Evolutionary conservation across 2,797 vertebrate species (phyloP).

Genomic region (Rhinichthys osculus): DNA sequence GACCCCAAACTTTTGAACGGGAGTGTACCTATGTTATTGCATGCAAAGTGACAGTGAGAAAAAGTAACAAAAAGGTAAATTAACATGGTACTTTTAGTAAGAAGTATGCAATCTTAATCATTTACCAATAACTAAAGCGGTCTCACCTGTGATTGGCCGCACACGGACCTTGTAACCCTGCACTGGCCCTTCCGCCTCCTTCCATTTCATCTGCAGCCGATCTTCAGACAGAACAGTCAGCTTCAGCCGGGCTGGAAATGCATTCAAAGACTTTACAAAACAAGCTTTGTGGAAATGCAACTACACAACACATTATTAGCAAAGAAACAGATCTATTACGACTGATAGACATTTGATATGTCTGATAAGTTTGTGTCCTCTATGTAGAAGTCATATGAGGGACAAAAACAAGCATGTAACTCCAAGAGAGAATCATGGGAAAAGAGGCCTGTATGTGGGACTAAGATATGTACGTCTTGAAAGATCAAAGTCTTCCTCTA

Average conservation of each 20-base stretch:
- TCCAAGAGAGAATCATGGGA: conserved; percentile 49
- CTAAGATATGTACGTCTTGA: conserved; percentile 39
- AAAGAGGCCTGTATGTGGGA: conserved; percentile 48
- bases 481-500: conserved; percentile 70
- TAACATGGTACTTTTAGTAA: neutral
- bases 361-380: conserved; percentile 23
- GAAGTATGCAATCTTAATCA: neutral
- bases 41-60: neutral
- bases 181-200: conserved; percentile 82
- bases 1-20: neutral
- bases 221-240: conserved; percentile 90
- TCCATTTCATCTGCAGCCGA: conserved; percentile 94
- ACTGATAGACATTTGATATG: conserved; percentile 9
- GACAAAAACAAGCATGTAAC: conserved; percentile 59
- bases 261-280: conserved; percentile 4
- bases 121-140: neutral
- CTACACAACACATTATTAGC: neutral
- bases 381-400: conserved; percentile 24
- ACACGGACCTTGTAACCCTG: conserved; percentile 91
- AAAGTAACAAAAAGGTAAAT: neutral
- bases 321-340: neutral
- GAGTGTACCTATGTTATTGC: neutral
- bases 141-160: conserved; percentile 89
- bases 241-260: conserved; percentile 79
- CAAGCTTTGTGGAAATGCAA: neutral